Base-by-base conservation (phyloP, 2,888 invertebrate species). In the Aporophyla lueneburgensis region DNA sequence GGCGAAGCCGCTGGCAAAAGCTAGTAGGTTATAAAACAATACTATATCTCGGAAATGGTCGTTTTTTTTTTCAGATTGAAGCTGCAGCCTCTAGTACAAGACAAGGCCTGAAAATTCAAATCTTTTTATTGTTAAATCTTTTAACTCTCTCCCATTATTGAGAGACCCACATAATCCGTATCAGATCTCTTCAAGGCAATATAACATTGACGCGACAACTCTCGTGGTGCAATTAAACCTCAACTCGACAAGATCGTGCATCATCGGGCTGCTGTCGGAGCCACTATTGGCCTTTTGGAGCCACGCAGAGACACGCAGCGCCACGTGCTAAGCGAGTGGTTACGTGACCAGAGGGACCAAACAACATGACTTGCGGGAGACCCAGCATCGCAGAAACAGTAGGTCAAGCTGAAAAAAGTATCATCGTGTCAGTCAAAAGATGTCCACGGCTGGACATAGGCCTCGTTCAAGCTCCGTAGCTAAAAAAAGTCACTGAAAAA, bases 361-460 rank as follows among this genome's bases (percentile, higher is more conserved):
- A 43, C 67, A 46, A 54, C 74, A 66, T 85, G 87, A 87, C 87
- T 85, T 81, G 87, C 76, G 33, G 62, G 33, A 59, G 53, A 9
- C 75, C 58, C 33, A 77, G 54, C 9, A 16, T 5, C 19, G 9
- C 0, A 1, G 16, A 24, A 51, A 53, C 83, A 83, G 78, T 62
- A 75, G 40, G 5, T 49, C 46, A 53, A 16, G 56, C 24, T 58
- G 21, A 33, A 33, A 3, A 33, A 33, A 33, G 33, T 33, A 33
- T 33, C 33, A 33, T 33, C 33, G 3, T 33, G 1, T 33, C 33
- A 33, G 33, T 3, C 33, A 3, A 33, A 33, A 33, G 33, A 33
- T 3, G 33, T 1, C 33, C 33, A 33, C 33, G 3, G 33, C 33
- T 33, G 33, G 33, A 33, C 33, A 33, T 33, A 33, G 33, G 33